Evolutionary conservation across 2,797 vertebrate genomes (phyloP).

Genomic region (Nannoperca australis): DNA sequence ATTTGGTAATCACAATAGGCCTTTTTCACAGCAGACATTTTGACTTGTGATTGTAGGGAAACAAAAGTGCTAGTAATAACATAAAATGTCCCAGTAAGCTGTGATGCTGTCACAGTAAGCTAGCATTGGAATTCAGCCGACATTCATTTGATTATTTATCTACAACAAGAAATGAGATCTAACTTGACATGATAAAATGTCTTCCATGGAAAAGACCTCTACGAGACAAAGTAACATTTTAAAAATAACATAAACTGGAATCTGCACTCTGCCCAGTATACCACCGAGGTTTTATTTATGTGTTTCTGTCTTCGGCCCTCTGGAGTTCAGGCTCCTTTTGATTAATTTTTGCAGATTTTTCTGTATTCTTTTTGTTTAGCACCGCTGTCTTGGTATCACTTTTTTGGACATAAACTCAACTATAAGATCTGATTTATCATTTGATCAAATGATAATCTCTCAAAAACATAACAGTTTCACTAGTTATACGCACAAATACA

Average conservation of each 20-base stretch:
- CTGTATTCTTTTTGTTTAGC: not conserved
- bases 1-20: not conserved
- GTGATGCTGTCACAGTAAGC: too few species aligned
- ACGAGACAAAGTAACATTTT: too few species aligned
- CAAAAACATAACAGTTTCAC: not conserved
- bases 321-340: not conserved
- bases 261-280: too few species aligned
- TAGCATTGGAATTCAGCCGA: too few species aligned
- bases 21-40: not conserved
- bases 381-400: too few species aligned
- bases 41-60: not conserved
- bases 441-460: not conserved
- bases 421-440: not conserved
- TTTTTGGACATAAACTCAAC: not conserved
- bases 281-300: not conserved
- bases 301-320: not conserved
- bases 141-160: too few species aligned
- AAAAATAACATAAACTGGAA: too few species aligned
- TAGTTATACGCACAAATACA: not conserved
- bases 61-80: not conserved
- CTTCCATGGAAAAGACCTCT: too few species aligned
- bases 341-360: not conserved
- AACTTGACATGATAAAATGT: too few species aligned
- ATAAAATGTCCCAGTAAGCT: too few species aligned
- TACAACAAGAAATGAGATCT: too few species aligned